These are phyloP conservation scores for Pungitius pungitius DNA, from an alignment of 2,113 vertebrate species.

Conservation along the genomic window DNA sequence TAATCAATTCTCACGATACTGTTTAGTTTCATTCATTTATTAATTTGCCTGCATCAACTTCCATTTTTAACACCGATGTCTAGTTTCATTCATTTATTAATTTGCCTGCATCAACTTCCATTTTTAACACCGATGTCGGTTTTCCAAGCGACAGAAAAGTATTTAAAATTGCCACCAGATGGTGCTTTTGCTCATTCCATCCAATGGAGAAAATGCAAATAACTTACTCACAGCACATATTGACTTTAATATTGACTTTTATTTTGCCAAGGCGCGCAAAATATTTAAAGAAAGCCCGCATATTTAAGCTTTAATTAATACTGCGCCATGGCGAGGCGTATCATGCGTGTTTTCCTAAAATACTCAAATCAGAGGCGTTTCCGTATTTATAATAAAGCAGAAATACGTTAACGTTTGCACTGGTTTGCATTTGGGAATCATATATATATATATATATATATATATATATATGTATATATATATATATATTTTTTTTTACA, in stretches of 20 bases:
- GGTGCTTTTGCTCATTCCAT: conserved; percentile 50
- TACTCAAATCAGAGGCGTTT: background rate
- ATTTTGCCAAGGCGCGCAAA: background rate
- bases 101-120: background rate
- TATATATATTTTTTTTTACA: too few relatives aligned
- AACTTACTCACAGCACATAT: background rate
- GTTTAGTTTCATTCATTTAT: background rate
- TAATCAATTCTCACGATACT: background rate
- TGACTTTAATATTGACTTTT: background rate
- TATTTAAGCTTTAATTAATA: background rate
- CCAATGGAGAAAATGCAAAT: background rate
- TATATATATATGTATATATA: too few relatives aligned
- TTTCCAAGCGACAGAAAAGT: background rate
- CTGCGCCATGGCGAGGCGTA: too few relatives aligned
- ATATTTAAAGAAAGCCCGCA: background rate
- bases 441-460: too few relatives aligned
- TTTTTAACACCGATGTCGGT: background rate
- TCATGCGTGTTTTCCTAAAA: background rate
- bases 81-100: background rate
- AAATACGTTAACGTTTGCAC: background rate
- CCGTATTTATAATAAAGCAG: background rate
- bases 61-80: too few relatives aligned
- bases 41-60: background rate
- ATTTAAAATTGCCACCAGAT: conserved; percentile 60
- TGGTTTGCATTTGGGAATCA: background rate